Evolutionary conservation across 1,140 invertebrate genomes (phyloP).

Genomic region (Saccostrea cuccullata): DNA sequence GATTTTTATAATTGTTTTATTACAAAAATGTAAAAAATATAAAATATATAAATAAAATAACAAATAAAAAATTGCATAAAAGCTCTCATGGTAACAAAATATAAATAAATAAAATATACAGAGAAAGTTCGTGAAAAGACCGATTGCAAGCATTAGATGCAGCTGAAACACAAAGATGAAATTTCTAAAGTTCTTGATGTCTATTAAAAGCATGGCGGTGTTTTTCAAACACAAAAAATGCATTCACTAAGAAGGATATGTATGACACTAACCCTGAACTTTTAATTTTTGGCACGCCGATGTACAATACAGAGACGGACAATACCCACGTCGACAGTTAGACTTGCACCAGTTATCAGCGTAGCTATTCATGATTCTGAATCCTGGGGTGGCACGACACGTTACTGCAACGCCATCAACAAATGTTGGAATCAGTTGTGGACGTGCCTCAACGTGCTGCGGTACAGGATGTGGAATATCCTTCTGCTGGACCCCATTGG

Average conservation of each 20-base stretch:
- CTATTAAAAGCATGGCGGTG: neutral
- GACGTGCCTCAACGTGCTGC: neutral
- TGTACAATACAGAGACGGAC: neutral
- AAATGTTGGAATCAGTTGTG: neutral
- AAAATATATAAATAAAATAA: neutral
- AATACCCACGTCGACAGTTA: slow-evolving; percentile 19
- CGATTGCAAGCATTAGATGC: neutral
- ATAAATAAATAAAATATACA: slow-evolving; percentile 5
- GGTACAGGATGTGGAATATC: neutral
- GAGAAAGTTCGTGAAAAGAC: neutral
- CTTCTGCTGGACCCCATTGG: neutral
- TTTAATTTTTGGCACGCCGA: neutral
- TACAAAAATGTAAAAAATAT: neutral
- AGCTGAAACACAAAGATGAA: slow-evolving; percentile 10
- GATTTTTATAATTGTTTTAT: too few relatives aligned
- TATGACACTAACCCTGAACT: neutral
- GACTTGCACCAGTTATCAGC: slow-evolving; percentile 18
- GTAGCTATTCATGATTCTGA: neutral
- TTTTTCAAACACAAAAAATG: neutral
- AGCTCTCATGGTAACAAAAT: neutral
- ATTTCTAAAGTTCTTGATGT: neutral
- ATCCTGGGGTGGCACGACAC: neutral
- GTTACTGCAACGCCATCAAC: neutral
- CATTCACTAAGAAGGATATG: neutral
- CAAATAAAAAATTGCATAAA: neutral